Percentiles rank a stretch among this genome's conserved stretches.
Conservation (phyloP, 2,113 vertebrate species). For the Ploceus nigricollis region DNA sequence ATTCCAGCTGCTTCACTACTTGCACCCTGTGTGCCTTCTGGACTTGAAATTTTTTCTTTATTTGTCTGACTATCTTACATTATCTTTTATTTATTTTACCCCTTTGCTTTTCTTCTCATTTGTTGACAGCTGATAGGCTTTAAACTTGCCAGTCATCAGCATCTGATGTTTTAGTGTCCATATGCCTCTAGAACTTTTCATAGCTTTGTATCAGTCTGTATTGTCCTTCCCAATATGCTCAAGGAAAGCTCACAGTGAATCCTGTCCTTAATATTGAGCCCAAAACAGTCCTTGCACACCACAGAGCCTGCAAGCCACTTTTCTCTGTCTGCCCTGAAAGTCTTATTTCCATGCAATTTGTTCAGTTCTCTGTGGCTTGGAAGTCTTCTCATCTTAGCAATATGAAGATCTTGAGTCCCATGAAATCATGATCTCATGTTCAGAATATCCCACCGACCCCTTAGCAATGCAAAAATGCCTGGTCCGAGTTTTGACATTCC, state of each 20-base stretch:
- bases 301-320: neutral
- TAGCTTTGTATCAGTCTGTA: neutral
- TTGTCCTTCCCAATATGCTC: neutral
- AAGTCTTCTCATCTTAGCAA: neutral
- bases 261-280: neutral
- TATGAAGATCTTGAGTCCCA: neutral
- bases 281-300: neutral
- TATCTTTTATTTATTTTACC: constrained; percentile 1
- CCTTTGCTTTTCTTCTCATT: neutral
- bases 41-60: neutral
- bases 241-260: neutral
- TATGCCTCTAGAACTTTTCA: neutral
- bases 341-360: neutral
- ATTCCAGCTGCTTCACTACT: neutral
- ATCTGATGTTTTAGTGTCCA: neutral
- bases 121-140: neutral
- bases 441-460: rapidly evolving
- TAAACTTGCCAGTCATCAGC: neutral
- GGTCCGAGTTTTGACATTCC: neutral
- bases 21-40: neutral
- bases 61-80: neutral
- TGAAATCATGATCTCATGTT: neutral
- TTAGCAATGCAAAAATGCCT: neutral
- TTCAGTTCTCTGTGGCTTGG: neutral
- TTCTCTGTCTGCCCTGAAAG: neutral